Evolutionary conservation across 2,797 vertebrate species (phyloP), one percentile per base, ranked within the genome.

Genomic region (Carduelis carduelis): DNA sequence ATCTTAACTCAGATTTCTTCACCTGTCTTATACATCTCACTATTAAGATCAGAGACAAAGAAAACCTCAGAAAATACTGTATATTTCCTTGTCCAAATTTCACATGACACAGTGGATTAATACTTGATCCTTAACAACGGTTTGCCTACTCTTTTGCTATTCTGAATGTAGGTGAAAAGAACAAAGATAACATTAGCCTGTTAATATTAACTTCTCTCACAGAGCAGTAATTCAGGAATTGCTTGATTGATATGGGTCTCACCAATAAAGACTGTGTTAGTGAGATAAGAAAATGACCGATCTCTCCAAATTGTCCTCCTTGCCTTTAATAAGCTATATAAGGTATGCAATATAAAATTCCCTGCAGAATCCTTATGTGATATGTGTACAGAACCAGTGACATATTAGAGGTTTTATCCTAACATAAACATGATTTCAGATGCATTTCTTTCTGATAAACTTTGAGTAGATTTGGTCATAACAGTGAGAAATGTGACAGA

Each of bases 121-220:
- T 75, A 70, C 34, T 69, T 85, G 75, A 52, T 72, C 43, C 21
- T 66, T 70, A 59, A 83, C 8, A n/a, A 59, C 12, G 27, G 23
- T 72, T 89, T 89, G 19, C n/a, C 20, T 75, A 26, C 15, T 50
- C 17, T 72, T 39, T 72, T 39, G 9, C 66, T 69, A 28, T n/a
- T 85, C 26, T 46, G 68, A 43, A 70, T 68, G 27, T 5, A 9
- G 41, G 46, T 41, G 34, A 66, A 60, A 65, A 53, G 26, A 60
- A 46, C 60, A 77, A 90, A 83, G 59, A 53, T 66, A 63, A 37
- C 13, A 26, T 34, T 81, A 83, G 21, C 22, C 47, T 77, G 60
- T 94, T 91, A 91, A 85, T 80, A 95, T 84, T 83, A 90, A 85
- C 69, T 69, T 80, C 34, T 83, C 24, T 86, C 57, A 86, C 43